Evolutionary conservation across 2,797 vertebrate genomes (phyloP), one percentile per base, ranked within the genome.

Genomic region (Rhynchotus rufescens): DNA sequence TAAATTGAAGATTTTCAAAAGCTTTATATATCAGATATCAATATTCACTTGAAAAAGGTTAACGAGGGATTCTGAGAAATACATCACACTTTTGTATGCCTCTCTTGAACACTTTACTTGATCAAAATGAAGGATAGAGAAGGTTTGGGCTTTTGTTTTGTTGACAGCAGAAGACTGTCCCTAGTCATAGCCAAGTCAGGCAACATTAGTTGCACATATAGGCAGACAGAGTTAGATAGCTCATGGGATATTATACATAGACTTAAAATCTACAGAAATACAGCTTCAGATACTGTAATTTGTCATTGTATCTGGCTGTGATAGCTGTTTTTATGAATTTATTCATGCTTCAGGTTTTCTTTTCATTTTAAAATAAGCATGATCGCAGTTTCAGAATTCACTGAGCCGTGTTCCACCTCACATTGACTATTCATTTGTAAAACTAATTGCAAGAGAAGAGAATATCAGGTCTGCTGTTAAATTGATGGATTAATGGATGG

Each of bases 371-470:
- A 79, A 57, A 81, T 79, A 80, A 79, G 15, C 30, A 32, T 32
- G 56, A 73, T 89, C 26, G 60, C 40, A 74, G 77, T 92, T 85
- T 78, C 59, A 54, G 71, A 84, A 76, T 62, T 90, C 66, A 68
- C 28, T 79, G 87, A 93, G 72, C 77, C 40, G 3, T 45, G 11
- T 71, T 89, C 49, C 23, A 67, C 67, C 21, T 92, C 52, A 64
- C n/a, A 86, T 44, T 81, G 71, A 42, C 72, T 79, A 38, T 77
- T 93, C 9, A 45, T 94, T 81, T 90, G 26, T 81, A 86, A 67
- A 90, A 52, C 47, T 85, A 79, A 89, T 95, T 93, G 59, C 36
- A 44, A 68, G 36, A 64, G 42, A 91, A 54, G 45, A 78, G 19
- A 71, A 26, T 34, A 9, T 88, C 69, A 82, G 65, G 40, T 7